Evolutionary conservation across 2,113 vertebrate genomes (phyloP), one percentile per base, ranked within the genome.

Genomic region (Oryzias celebensis): DNA sequence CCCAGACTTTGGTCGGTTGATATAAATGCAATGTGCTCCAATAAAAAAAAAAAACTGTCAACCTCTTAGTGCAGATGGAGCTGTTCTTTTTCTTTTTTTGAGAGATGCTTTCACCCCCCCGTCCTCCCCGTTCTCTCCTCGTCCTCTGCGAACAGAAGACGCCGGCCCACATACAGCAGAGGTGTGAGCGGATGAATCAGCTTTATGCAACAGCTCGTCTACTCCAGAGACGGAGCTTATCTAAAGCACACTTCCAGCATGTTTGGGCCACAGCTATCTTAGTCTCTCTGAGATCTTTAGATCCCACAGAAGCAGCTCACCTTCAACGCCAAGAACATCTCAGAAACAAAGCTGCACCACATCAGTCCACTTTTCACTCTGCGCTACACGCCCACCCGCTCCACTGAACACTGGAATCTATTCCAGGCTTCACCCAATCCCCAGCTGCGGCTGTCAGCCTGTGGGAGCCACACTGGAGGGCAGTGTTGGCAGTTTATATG

Each of bases 171-270:
- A 20, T 26, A 36, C 66, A 77, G 74, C 62, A 36, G 57, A 72
- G 70, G 48, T 69, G 80, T 84, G 66, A 77, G 69, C 15, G 43
- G 78, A 54, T 85, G 78, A 85, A 72, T 86, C 78, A 82, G 69
- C 70, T 80, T 84, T 77, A 73, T 60, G 71, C 77, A 81, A 81
- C 70, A 73, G 66, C 76, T 75, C 70, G 66, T 42, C 45, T 6
- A 59, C 74, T 69, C 55, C 72, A 62, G 48, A 59, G 24, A 72
- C 45, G 59, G 48, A 58, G 65, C 60, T 22, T 53, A 66, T 60
- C 53, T 12, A 57, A 48, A 46, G 17, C 54, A 55, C 63, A 16
- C 74, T 80, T 70, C 52, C 62, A 66, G 62, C 52, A 26, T 55
- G 81, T 73, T 81, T 83, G 77, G 72, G 63, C 59, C 56, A 4